Evolutionary conservation across 2,113 vertebrate genomes (phyloP), one percentile per base, ranked within the genome.

Genomic region (Pedionomus torquatus): DNA sequence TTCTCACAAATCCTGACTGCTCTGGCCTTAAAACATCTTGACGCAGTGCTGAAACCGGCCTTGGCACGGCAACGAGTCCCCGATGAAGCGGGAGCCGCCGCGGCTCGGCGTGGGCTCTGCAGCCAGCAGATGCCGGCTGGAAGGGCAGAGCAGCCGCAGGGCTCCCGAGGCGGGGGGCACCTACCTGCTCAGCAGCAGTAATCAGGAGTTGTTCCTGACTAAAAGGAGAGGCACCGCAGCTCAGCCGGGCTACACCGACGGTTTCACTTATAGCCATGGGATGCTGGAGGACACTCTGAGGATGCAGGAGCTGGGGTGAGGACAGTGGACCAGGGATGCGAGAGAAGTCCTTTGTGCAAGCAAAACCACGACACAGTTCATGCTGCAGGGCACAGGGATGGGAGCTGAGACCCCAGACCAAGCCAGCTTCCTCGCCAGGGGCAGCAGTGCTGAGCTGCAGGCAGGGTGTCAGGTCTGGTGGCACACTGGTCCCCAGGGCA

Each of bases 11-110:
- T 87, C 90, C 86, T 92, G 94, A 82, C 96, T 94, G 86, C 83
- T 94, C 60, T 93, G 92, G 72, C 97, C 90, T 96, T 95, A 93
- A 96, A 97, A 83, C 94, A 90, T 96, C 95, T 78, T 95, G 90
- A 96, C 57, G 60, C 88, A 89, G 93, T 71, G 92, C 83, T 89
- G 92, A 17, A 64, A 35, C 33, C 1, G 0, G 95, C 77, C 86
- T 57, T 92, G 94, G 94, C 85, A 77, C 72, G 16, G 80, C 80
- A 64, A 69, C 21, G 5, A n/a, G 87, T 2, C 69, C 86, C 52
- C 4, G 55, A 64, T 55, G 11, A n/a, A 31, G 65, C 7, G 0
- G 70, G 91, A 94, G 81, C 12, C 7, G 16, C 75, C 4, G 1
- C 7, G 6, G 52, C 70, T 89, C 28, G 80, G 93, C 6, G 9